Evolutionary conservation across 2,888 invertebrate species (phyloP).

Genomic region (Leptinotarsa peninsularis): DNA sequence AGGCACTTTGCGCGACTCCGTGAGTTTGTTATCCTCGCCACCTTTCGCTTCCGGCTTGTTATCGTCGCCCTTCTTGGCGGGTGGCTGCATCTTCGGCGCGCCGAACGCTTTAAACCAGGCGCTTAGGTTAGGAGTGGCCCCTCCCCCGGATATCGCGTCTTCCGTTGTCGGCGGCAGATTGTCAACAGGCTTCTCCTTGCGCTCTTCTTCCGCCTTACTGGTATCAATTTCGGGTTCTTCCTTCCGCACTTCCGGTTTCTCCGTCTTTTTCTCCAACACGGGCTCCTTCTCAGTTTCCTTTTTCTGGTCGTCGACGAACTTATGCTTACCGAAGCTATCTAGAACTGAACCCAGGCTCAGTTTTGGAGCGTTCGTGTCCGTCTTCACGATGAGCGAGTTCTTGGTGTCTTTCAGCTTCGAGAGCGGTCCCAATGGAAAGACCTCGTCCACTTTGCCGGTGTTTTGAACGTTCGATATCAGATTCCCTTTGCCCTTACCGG

Average conservation of each 20-base stretch:
- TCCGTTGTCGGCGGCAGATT: conserved; percentile 47
- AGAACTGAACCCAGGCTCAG: conserved; percentile 87
- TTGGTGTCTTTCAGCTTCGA: conserved; percentile 73
- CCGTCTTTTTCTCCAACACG: conserved; percentile 58
- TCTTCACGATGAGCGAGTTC: conserved; percentile 71
- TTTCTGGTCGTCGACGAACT: conserved; percentile 70
- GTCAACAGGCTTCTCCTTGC: conserved; percentile 57
- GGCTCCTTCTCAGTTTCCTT: conserved; percentile 55
- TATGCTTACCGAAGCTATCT: conserved; percentile 79
- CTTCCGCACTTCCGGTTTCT: not conserved
- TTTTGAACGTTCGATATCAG: conserved; percentile 77
- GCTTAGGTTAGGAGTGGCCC: conserved; percentile 85
- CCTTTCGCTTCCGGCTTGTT: conserved; percentile 62
- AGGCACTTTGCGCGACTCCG: conserved; percentile 59
- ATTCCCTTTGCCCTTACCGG: conserved; percentile 90
- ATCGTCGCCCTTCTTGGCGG: conserved; percentile 74
- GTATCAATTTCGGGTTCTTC: conserved; percentile 18
- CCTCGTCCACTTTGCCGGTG: conserved; percentile 71
- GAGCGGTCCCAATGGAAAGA: conserved; percentile 68
- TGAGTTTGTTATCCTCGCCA: conserved; percentile 60
- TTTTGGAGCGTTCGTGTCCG: conserved; percentile 80
- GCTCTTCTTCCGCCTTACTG: conserved; percentile 47
- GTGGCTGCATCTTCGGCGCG: conserved; percentile 77
- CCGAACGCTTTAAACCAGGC: conserved; percentile 95
- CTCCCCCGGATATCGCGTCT: conserved; percentile 63